Evolutionary conservation across 2,113 vertebrate species (phyloP).

Genomic region (Chionomys nivalis): DNA sequence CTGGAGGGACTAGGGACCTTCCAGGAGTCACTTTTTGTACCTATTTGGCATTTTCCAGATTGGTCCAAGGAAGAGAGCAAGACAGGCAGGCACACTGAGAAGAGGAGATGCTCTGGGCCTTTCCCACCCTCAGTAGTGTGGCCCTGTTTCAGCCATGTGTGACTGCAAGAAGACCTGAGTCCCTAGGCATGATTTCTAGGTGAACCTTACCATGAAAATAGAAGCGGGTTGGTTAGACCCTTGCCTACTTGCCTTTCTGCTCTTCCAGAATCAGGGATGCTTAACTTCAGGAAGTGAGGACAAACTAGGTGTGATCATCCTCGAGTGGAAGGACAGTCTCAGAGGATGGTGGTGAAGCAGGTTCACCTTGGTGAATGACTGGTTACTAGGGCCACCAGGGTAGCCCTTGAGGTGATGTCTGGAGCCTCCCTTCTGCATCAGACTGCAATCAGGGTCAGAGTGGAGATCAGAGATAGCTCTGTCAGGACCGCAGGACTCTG

Average conservation of each 20-base stretch:
- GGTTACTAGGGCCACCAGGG: neutral
- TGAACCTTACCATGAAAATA: too few relatives aligned
- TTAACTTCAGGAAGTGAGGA: neutral
- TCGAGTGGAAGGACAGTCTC: too few relatives aligned
- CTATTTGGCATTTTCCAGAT: neutral
- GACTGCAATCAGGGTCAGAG: neutral
- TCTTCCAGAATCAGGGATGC: too few relatives aligned
- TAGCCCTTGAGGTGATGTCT: neutral
- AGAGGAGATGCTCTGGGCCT: neutral
- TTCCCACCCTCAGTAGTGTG: neutral
- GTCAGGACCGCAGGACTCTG: neutral
- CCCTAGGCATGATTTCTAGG: too few relatives aligned
- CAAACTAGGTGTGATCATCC: too few relatives aligned
- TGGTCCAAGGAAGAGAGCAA: neutral
- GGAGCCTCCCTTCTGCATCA: neutral
- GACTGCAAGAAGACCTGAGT: too few relatives aligned
- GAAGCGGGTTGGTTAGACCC: too few relatives aligned
- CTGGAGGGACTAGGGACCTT: neutral
- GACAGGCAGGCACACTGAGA: neutral
- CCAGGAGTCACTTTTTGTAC: neutral
- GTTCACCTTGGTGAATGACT: too few relatives aligned
- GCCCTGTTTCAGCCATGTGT: too few relatives aligned
- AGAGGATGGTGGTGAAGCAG: too few relatives aligned
- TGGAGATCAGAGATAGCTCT: neutral
- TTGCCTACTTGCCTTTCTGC: too few relatives aligned